Conservation (phyloP, 2,113 vertebrate genomes). For the Thymallus thymallus region DNA sequence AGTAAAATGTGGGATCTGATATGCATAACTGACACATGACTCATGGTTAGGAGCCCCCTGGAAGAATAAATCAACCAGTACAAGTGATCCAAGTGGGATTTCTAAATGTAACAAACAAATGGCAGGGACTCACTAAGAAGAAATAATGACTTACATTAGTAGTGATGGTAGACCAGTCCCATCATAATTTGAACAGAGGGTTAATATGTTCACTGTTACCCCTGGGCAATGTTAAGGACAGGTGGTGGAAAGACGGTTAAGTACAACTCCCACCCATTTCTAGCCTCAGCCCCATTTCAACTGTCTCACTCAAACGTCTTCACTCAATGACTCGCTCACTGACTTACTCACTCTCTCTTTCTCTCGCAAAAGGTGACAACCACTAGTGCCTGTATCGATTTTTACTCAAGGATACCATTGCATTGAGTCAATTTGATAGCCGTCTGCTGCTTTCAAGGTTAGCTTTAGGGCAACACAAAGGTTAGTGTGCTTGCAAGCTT, state of each 20-base stretch:
- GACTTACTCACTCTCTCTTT: neutral
- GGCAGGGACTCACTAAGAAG: neutral
- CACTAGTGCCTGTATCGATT: conserved; percentile 11
- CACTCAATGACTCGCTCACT: conserved; percentile 23
- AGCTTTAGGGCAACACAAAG: neutral
- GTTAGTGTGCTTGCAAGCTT: neutral
- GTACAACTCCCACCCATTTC: conserved; percentile 39
- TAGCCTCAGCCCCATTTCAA: conserved; percentile 14
- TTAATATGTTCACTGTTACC: conserved; percentile 29
- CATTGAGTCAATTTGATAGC: conserved; percentile 42
- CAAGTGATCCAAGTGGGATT: neutral
- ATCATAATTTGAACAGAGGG: neutral
- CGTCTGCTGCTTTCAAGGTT: conserved; percentile 40
- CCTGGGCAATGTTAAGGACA: conserved; percentile 26
- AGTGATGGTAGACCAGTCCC: conserved; percentile 15
- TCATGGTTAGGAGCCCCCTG: neutral
- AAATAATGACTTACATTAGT: no score
- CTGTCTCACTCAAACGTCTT: conserved; percentile 36
- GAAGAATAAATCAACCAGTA: neutral
- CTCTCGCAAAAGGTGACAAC: neutral
- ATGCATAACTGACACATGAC: neutral
- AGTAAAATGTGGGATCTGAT: neutral
- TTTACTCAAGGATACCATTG: conserved; percentile 23
- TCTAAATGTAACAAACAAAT: neutral
- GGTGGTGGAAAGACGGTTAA: conserved; percentile 28